Conservation (phyloP, 1,140 invertebrate genomes). For the Caenorhabditis brenneri region DNA sequence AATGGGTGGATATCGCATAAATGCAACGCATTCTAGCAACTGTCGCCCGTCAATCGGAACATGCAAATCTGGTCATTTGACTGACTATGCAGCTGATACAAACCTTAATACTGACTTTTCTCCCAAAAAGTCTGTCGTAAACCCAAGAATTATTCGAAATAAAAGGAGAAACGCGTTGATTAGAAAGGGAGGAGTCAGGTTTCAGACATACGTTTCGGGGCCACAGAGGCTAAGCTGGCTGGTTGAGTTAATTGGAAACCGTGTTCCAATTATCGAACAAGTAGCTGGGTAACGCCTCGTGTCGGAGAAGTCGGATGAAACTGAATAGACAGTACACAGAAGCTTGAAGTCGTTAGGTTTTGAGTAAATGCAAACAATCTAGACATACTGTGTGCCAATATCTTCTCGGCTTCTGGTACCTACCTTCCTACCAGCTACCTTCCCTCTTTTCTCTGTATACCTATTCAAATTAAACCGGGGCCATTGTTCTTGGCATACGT, state of each 20-base stretch:
- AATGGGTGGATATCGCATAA: slow-evolving; percentile 21
- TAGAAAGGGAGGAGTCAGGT: neutral
- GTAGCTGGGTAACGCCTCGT: neutral
- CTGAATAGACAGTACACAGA: neutral
- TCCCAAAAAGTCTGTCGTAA: neutral
- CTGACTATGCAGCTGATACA: neutral
- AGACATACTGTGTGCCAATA: slow-evolving; percentile 19
- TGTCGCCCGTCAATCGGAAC: slow-evolving; percentile 24
- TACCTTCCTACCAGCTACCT: neutral
- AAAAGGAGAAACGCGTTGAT: neutral
- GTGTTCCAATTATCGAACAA: slow-evolving; percentile 39
- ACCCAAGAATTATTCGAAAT: neutral
- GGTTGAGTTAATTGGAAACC: slow-evolving; percentile 39
- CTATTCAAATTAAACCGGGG: slow-evolving; percentile 40
- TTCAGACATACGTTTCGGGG: slow-evolving; percentile 23
- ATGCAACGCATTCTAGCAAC: slow-evolving; percentile 40
- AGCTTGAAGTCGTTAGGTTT: slow-evolving; percentile 39
- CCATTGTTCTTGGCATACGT: slow-evolving; percentile 43
- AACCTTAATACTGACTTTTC: neutral
- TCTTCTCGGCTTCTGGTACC: neutral
- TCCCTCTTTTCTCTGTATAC: neutral
- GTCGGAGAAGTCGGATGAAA: slow-evolving; percentile 9
- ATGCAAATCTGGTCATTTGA: slow-evolving; percentile 35
- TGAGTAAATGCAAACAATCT: slow-evolving; percentile 39
- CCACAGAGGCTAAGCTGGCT: neutral